These are phyloP conservation scores for Galeopsomyia nigrocyanea DNA, from an alignment of 2,888 invertebrate species.

Conservation along the genomic window DNA sequence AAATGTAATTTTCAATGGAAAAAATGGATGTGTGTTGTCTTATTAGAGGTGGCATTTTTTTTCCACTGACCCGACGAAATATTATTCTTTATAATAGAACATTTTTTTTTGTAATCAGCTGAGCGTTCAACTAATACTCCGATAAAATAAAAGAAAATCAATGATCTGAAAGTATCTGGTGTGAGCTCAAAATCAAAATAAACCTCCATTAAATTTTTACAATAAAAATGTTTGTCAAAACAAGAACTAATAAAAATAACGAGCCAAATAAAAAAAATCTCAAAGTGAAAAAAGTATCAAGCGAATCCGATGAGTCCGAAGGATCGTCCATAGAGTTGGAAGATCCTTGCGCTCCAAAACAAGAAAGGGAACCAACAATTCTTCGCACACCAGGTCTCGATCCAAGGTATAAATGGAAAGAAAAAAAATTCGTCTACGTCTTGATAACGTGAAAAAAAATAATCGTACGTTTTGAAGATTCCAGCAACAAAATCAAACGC, in stretches of 20 bases:
- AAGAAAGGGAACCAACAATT: slow-evolving; percentile 17
- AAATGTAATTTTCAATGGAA: too few species aligned
- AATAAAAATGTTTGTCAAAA: slow-evolving; percentile 4
- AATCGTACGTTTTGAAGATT: slow-evolving; percentile 53
- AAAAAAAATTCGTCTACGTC: not conserved
- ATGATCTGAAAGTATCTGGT: too few species aligned
- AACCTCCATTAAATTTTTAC: not conserved
- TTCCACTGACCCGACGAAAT: too few species aligned
- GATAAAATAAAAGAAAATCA: slow-evolving; percentile 2
- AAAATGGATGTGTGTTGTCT: too few species aligned
- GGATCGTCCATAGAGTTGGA: slow-evolving; percentile 17
- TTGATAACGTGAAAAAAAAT: not conserved
- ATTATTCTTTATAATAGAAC: too few species aligned
- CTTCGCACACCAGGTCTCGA: slow-evolving; percentile 50
- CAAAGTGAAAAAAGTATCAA: not conserved
- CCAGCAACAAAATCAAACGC: slow-evolving; percentile 63
- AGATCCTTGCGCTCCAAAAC: slow-evolving; percentile 52
- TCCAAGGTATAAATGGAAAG: slow-evolving; percentile 52
- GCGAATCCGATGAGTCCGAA: not conserved
- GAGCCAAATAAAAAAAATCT: too few species aligned
- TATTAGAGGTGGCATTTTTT: too few species aligned
- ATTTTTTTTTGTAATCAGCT: not conserved
- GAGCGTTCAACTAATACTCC: not conserved
- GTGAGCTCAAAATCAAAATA: too few species aligned
- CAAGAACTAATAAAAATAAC: not conserved